These are phyloP conservation scores for Caenorhabditis zanzibari DNA, from an alignment of 2,888 invertebrate genomes.

Conservation along the genomic window DNA sequence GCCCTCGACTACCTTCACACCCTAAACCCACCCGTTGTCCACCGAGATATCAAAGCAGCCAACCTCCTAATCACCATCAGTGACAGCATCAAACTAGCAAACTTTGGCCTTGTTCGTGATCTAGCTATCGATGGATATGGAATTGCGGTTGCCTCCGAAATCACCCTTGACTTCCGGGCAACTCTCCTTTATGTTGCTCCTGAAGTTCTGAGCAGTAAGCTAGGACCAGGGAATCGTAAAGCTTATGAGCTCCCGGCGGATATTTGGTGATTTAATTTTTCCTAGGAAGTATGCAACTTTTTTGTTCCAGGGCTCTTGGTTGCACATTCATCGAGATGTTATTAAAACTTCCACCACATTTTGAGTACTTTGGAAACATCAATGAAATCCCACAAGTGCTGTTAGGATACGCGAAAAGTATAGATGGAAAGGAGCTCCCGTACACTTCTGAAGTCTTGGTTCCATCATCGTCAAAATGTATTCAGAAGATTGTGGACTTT, in stretches of 20 bases:
- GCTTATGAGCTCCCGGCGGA: slow-evolving; percentile 75
- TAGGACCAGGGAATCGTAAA: slow-evolving; percentile 73
- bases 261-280: slow-evolving; percentile 66
- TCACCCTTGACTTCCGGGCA: slow-evolving; percentile 74
- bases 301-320: slow-evolving; percentile 69
- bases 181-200: slow-evolving; percentile 76
- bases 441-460: slow-evolving; percentile 72
- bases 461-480: slow-evolving; percentile 70
- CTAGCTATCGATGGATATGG: slow-evolving; percentile 76
- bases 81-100: slow-evolving; percentile 75
- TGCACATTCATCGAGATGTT: slow-evolving; percentile 78
- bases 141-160: slow-evolving; percentile 73
- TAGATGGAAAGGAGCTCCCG: slow-evolving; percentile 69
- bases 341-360: slow-evolving; percentile 73
- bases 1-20: slow-evolving; percentile 73
- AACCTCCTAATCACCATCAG: slow-evolving; percentile 71
- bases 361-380: slow-evolving; percentile 74
- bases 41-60: slow-evolving; percentile 77
- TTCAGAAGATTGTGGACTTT: slow-evolving; percentile 70
- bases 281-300: background rate
- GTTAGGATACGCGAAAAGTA: slow-evolving; percentile 65
- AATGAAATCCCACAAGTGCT: slow-evolving; percentile 70
- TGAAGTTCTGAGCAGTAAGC: slow-evolving; percentile 71
- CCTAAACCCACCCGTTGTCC: slow-evolving; percentile 70
- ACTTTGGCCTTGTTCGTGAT: slow-evolving; percentile 77